Percentiles rank a stretch among this genome's conserved stretches.
Conservation (phyloP, 2,113 vertebrate species). For the Orycteropus afer region DNA sequence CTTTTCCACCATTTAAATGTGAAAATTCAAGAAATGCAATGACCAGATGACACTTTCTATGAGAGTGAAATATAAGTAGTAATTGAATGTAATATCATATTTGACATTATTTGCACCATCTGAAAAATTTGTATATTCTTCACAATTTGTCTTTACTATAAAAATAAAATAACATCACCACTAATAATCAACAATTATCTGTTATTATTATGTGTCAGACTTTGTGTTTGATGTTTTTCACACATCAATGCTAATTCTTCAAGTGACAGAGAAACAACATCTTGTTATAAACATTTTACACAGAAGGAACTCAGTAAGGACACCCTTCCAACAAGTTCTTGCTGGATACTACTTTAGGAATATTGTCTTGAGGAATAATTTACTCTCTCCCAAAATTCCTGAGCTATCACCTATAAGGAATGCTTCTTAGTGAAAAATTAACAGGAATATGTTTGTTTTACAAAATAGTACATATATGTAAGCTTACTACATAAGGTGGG, state of each 20-base stretch:
- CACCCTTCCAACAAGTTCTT: neutral
- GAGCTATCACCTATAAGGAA: neutral
- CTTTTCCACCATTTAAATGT: neutral
- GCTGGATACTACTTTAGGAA: neutral
- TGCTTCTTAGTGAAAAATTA: neutral
- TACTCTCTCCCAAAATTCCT: neutral
- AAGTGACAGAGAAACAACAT: neutral
- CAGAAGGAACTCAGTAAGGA: neutral
- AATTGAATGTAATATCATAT: neutral
- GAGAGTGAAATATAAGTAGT: neutral
- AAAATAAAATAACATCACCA: neutral
- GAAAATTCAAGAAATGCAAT: neutral
- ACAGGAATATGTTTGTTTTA: neutral
- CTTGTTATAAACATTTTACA: neutral
- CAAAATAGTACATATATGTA: neutral
- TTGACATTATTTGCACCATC: neutral
- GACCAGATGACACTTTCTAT: neutral
- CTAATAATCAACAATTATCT: neutral
- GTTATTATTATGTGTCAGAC: neutral
- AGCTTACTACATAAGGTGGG: no score
- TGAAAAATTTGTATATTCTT: neutral
- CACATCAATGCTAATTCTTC: neutral
- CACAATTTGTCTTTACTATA: neutral
- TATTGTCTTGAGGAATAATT: neutral
- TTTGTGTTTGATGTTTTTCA: neutral